Base-by-base conservation (phyloP, 2,888 invertebrate genomes). In the Toxonevra muliebris region DNA sequence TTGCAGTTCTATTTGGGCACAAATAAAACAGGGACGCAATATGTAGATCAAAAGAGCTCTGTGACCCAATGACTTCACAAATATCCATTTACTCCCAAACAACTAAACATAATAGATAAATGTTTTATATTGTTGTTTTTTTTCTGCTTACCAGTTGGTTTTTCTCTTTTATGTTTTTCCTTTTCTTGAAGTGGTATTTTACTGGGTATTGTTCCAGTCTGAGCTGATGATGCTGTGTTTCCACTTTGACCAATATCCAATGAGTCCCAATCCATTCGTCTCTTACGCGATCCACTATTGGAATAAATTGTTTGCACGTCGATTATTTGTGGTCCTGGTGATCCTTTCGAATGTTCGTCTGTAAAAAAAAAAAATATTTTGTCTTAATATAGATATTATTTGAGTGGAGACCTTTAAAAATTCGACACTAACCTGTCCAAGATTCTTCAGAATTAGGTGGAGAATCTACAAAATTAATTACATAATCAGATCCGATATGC, bases 201-300 rank as follows among this genome's bases (percentile, higher is more conserved):
- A 65, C 72, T 74, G 71, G 79, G 72, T 74, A 79, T 58, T 61
- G 80, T 80, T 69, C 75, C 76, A 64, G 79, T 71, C 64, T 76
- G 81, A 60, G 76, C 69, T 75, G 80, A 73, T 69, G 80, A 76
- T 74, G 80, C 75, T 75, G 77, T 81, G 74, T 78, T 81, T 77
- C 79, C 82, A 81, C 81, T 82, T 77, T 81, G 82, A 77, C 78
- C 81, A 59, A 85, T 82, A 74, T 85, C 84, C 71, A 85, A 78
- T 61, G 84, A 79, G 74, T 84, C 84, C 86, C 86, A 86, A 82
- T 86, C 86, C 84, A 85, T 85, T 82, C 85, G 85, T 79, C 86
- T 84, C 77, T 86, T 86, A 74, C 85, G 85, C 72, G 82, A 79
- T 66, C 79, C 77, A 72, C 80, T 79, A 69, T 78, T 77, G 58